Percentiles rank a stretch among this genome's conserved stretches.
These are phyloP conservation scores for Laothoe populi DNA, from an alignment of 2,888 invertebrate genomes.

Conservation along the genomic window DNA sequence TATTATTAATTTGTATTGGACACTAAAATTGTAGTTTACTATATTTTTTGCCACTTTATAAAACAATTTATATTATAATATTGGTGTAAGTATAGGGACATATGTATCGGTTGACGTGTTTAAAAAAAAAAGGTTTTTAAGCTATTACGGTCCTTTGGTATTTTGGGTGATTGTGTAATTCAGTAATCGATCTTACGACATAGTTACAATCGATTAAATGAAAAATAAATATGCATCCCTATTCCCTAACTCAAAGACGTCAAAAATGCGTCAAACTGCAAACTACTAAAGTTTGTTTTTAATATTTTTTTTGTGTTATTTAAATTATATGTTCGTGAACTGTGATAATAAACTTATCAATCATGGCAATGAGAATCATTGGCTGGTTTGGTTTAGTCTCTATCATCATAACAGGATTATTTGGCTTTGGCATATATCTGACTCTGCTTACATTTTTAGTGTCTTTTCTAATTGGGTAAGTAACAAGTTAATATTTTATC, in stretches of 20 bases:
- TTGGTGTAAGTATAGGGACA: too few species aligned
- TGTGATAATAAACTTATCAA: slow-evolving; percentile 34
- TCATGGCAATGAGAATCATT: slow-evolving; percentile 61
- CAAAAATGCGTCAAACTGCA: background rate
- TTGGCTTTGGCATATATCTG: slow-evolving; percentile 73
- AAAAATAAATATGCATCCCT: too few species aligned
- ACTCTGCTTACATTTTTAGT: slow-evolving; percentile 66
- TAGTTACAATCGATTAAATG: too few species aligned
- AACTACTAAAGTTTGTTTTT: slow-evolving; percentile 35
- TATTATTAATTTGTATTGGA: too few species aligned
- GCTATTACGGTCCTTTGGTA: too few species aligned
- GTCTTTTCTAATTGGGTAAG: slow-evolving; percentile 77
- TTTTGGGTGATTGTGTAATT: too few species aligned
- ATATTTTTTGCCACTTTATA: too few species aligned
- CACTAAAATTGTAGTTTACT: too few species aligned
- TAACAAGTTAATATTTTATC: slow-evolving; percentile 30
- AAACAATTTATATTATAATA: too few species aligned
- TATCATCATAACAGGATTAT: slow-evolving; percentile 68
- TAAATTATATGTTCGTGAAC: slow-evolving; percentile 40
- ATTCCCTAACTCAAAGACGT: background rate
- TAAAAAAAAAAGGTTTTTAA: too few species aligned
- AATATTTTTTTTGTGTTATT: slow-evolving; percentile 45
- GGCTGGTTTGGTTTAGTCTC: slow-evolving; percentile 75
- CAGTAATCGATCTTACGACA: too few species aligned
- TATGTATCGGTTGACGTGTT: too few species aligned